Percentiles rank a stretch among this genome's conserved stretches.
phyloP scores from a whole-genome alignment of 2,113 vertebrate genomes.

The Danio rerio region GRCz12tu NC_133199.1:35622001-35622500 shows the following conservation, averaged over 20 bases:
- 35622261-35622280: neutral
- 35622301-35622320: too few species aligned
- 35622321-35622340: too few species aligned
- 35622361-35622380: too few species aligned
- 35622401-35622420: too few species aligned
- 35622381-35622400: too few species aligned
- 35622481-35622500: too few species aligned
- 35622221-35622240: neutral
- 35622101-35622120: neutral
- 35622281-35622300: too few species aligned
- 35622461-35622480: too few species aligned
- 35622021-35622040: conserved; percentile 10
- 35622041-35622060: neutral
- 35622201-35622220: neutral
- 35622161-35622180: neutral
- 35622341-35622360: too few species aligned
- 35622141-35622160: neutral
- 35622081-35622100: conserved; percentile 8
- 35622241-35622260: neutral
- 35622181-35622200: neutral
- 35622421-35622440: too few species aligned
- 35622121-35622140: neutral
- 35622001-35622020: neutral
- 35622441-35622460: too few species aligned
- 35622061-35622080: neutral